Percentiles rank a stretch among this genome's conserved stretches.
Evolutionary conservation across 2,113 vertebrate species (phyloP).

Genomic region (Rhadina sibilatrix): DNA sequence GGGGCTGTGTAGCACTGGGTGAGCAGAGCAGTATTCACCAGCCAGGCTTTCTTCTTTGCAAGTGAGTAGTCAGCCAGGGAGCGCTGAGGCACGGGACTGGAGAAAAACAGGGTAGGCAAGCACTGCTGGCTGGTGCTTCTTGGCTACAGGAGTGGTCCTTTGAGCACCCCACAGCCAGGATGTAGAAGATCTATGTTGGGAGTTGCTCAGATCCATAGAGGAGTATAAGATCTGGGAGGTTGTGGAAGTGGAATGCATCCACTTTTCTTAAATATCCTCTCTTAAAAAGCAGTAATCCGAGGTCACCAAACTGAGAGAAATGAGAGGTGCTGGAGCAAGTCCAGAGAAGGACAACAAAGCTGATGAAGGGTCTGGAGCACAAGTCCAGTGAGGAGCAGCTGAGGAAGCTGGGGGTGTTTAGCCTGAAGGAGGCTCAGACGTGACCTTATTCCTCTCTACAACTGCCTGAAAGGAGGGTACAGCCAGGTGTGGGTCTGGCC

Average conservation of each 20-base stretch:
- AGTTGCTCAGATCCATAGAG: neutral
- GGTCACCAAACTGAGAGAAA: neutral
- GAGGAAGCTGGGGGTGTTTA: neutral
- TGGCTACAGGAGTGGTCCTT: neutral
- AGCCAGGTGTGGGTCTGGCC: neutral
- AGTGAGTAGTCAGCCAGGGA: neutral
- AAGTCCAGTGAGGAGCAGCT: neutral
- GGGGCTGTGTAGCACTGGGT: neutral
- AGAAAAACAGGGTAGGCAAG: neutral
- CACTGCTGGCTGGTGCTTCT: neutral
- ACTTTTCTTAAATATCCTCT: neutral
- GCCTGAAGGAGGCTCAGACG: neutral
- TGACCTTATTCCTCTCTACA: neutral
- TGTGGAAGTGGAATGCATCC: neutral
- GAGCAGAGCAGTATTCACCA: neutral
- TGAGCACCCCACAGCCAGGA: neutral
- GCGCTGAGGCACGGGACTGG: fast-evolving
- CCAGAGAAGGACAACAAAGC: neutral
- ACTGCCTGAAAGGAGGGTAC: neutral
- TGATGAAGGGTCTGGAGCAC: neutral
- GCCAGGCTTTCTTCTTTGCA: neutral
- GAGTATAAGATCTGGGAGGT: neutral
- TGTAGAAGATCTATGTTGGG: neutral
- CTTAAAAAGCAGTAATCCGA: neutral
- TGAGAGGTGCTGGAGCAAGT: neutral